Percentiles rank a stretch among this genome's conserved stretches.
These are phyloP conservation scores for Euwallacea similis DNA, from an alignment of 1,140 invertebrate genomes.

Conservation along the genomic window DNA sequence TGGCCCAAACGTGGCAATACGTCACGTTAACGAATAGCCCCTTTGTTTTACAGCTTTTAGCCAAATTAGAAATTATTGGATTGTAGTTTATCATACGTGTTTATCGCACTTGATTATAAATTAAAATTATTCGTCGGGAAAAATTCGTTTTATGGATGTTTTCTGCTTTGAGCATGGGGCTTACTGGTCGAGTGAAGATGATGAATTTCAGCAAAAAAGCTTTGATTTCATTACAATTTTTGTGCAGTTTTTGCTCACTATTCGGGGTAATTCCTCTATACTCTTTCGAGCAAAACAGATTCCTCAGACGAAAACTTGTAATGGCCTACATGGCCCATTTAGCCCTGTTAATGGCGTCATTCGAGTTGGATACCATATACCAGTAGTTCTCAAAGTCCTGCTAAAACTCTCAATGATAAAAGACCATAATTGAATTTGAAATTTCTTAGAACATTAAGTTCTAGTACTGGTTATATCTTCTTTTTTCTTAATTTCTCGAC, in stretches of 20 bases:
- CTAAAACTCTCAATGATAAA: no score
- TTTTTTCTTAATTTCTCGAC: slow-evolving; percentile 34
- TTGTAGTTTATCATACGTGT: not conserved
- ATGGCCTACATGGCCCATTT: no score
- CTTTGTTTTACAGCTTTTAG: not conserved
- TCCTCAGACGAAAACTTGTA: slow-evolving; percentile 14
- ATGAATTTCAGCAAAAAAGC: slow-evolving; percentile 19
- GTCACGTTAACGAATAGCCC: not conserved
- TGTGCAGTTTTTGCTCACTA: slow-evolving; percentile 26
- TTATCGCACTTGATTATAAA: not conserved
- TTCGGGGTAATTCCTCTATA: slow-evolving; percentile 29
- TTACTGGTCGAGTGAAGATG: no score
- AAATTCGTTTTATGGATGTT: no score
- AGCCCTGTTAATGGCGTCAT: no score
- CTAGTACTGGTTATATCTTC: slow-evolving; percentile 25
- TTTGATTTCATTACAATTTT: slow-evolving; percentile 16
- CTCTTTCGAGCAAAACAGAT: slow-evolving; percentile 11
- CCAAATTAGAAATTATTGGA: slow-evolving; percentile 10
- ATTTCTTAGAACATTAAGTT: not conserved
- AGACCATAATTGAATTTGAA: not conserved
- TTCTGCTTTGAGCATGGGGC: no score
- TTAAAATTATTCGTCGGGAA: no score
- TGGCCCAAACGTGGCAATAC: not conserved
- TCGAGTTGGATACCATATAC: no score
- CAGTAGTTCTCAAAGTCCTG: no score